Conservation (phyloP, 2,797 vertebrate species). For the Hapalemur alaotrensis region DNA sequence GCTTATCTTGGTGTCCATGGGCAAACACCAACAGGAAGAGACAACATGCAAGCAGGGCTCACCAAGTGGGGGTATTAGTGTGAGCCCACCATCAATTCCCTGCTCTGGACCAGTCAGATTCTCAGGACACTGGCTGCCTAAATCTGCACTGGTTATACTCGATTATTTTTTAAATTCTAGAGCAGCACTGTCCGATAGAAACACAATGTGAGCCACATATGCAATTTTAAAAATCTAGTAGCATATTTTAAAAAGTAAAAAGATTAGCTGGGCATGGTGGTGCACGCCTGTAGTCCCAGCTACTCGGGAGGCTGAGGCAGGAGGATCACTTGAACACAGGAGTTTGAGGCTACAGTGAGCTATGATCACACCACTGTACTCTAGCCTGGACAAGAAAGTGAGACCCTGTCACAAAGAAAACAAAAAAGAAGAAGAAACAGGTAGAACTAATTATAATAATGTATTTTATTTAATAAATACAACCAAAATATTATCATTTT, state of each 20-base stretch:
- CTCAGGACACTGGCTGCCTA: background rate
- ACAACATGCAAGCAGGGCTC: background rate
- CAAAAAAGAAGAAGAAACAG: background rate
- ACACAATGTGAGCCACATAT: background rate
- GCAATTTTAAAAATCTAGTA: background rate
- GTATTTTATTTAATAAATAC: background rate
- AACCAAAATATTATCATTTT: background rate
- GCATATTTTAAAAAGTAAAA: slow-evolving; percentile 13
- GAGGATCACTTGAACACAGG: background rate
- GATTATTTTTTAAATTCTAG: background rate
- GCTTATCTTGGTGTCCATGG: background rate
- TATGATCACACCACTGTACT: background rate
- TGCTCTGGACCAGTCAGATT: background rate
- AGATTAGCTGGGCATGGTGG: background rate
- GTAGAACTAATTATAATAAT: background rate
- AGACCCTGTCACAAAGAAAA: background rate
- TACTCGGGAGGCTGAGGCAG: background rate
- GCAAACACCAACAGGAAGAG: background rate
- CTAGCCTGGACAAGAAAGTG: background rate
- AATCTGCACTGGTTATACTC: background rate
- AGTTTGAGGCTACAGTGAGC: background rate
- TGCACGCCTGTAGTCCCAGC: background rate
- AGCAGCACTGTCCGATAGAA: background rate
- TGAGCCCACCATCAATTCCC: background rate
- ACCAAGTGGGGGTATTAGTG: background rate